Base-by-base conservation (phyloP, 2,797 vertebrate species). In the Psittacula derbiana region DNA sequence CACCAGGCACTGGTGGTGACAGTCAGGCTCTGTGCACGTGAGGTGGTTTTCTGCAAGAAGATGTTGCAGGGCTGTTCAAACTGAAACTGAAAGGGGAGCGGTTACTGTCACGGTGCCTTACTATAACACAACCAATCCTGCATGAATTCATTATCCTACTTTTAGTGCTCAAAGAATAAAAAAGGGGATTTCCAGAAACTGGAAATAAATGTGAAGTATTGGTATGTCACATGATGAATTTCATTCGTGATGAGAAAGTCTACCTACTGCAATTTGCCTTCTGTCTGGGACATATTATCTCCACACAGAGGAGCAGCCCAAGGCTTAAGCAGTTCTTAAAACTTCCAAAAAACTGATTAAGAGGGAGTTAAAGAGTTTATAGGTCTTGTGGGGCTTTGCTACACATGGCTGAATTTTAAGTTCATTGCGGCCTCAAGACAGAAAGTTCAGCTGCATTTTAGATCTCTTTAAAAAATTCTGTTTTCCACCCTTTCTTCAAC, bases 321-420 rank as follows among this genome's bases (percentile, higher is more conserved):
- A 88, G 91, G 72, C 53, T 93, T 94, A 94, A 93, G 83, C 41
- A 74, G 71, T 94, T 90, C 80, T 88, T 91, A 92, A 95, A 94
- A 88, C 83, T 90, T 92, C 82, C 52, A 75, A 91, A 94, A 92
- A 87, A 30, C 70, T 95, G 94, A 96, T 94, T 92, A 96, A 96
- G 93, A 82, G 61, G 72, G 86, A 96, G 95, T 85, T 92, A 93
- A 93, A 69, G 49, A 93, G 86, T 95, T 96, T 95, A 95, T 96
- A 89, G 90, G 78, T 88, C 94, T 88, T 78, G 19, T 33, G 94
- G 92, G 94, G 66, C 60, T 90, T 71, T 40, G 70, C 71, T 96
- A 76, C 91, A 67, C 66, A 86, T 70, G 62, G 31, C 18, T 92
- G 85, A 93, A 92, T 95, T 95, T 88, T 84, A 76, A 90, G 36